phyloP scores from a whole-genome alignment of 2,888 invertebrate species.

The Apoda limacodes region DNA sequence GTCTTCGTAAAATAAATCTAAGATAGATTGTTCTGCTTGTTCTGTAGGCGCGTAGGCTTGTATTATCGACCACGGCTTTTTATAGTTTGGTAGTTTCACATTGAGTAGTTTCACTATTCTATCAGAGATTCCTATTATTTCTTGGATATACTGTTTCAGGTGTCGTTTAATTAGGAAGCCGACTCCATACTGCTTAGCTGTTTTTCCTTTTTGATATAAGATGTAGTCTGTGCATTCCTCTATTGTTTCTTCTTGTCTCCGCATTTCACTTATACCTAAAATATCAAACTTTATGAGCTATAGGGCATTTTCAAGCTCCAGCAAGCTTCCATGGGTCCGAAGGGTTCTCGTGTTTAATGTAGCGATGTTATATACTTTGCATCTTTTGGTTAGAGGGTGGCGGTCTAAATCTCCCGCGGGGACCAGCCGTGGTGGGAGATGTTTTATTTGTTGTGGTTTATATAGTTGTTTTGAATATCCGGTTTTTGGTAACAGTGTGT shows the following conservation, averaged over 20 bases:
- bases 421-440: too few species aligned
- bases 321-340: slow-evolving; percentile 9
- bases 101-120: slow-evolving; percentile 15
- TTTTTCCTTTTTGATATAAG: slow-evolving; percentile 9
- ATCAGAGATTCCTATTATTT: too few species aligned
- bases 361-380: slow-evolving; percentile 4
- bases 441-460: slow-evolving; percentile 6
- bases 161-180: too few species aligned
- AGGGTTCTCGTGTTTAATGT: slow-evolving; percentile 14
- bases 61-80: too few species aligned
- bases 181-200: too few species aligned
- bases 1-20: too few species aligned
- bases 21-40: slow-evolving; percentile 12
- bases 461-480: slow-evolving; percentile 7
- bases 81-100: too few species aligned
- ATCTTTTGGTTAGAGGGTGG: slow-evolving; percentile 9
- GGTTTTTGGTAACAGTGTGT: neutral
- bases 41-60: slow-evolving; percentile 21
- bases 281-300: too few species aligned
- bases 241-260: slow-evolving; percentile 10
- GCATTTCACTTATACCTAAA: too few species aligned
- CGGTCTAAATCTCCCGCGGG: slow-evolving; percentile 10
- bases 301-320: slow-evolving; percentile 10
- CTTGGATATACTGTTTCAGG: too few species aligned
- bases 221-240: slow-evolving; percentile 11